Conservation (phyloP, 1,140 invertebrate genomes). For the Sinonovacula constricta region DNA sequence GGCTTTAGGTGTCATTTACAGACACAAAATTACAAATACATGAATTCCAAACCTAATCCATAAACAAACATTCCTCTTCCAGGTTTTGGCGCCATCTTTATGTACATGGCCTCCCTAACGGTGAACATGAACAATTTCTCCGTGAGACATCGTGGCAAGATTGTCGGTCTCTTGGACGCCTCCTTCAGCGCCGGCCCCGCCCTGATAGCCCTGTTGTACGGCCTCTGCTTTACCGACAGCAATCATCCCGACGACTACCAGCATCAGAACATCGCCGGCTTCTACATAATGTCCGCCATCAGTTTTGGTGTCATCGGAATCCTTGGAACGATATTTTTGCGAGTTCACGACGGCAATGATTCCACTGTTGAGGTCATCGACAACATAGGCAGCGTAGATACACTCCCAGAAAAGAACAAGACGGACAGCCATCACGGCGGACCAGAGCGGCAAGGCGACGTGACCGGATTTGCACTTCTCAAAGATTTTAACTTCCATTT, state of each 20-base stretch:
- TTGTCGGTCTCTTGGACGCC: conserved; percentile 67
- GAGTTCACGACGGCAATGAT: no score
- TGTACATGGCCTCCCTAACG: conserved; percentile 68
- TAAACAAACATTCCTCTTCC: background rate
- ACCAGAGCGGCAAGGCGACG: conserved; percentile 33
- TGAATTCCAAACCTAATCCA: background rate
- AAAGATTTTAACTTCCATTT: conserved; percentile 67
- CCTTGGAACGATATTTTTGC: conserved; percentile 58
- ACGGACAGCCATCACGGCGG: background rate
- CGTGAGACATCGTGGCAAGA: conserved; percentile 64
- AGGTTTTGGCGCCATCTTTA: conserved; percentile 70
- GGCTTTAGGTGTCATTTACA: no score
- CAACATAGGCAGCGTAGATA: background rate
- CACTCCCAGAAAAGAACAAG: no score
- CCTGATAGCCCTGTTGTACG: conserved; percentile 64
- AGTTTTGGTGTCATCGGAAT: conserved; percentile 57
- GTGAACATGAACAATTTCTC: conserved; percentile 66
- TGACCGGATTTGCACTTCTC: conserved; percentile 61
- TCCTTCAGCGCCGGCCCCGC: conserved; percentile 69
- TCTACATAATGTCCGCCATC: conserved; percentile 66
- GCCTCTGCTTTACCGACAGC: conserved; percentile 57
- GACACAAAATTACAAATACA: background rate
- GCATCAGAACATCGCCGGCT: conserved; percentile 68
- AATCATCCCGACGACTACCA: conserved; percentile 62
- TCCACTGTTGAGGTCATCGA: background rate